These are phyloP conservation scores for Anarhynchus alexandrinus DNA, from an alignment of 2,113 vertebrate genomes.

Conservation along the genomic window DNA sequence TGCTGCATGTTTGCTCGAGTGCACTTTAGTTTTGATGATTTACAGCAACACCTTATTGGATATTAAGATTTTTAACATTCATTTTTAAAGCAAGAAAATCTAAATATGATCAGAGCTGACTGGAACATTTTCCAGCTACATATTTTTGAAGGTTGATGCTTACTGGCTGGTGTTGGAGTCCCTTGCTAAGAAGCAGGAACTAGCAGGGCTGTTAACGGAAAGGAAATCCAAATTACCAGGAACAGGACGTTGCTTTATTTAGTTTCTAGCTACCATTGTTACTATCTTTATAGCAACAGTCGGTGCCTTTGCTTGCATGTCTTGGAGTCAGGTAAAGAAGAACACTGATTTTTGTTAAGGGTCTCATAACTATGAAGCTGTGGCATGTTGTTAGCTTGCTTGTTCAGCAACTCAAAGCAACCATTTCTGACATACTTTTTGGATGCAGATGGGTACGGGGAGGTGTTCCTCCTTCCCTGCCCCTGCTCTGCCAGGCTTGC, in stretches of 20 bases:
- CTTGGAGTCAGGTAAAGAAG: background rate
- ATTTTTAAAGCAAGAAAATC: background rate
- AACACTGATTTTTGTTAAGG: background rate
- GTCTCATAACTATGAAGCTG: background rate
- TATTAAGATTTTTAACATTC: background rate
- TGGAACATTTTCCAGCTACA: background rate
- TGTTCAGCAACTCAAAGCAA: background rate
- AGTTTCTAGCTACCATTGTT: background rate
- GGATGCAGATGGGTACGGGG: background rate
- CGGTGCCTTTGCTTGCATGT: background rate
- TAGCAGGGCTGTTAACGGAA: background rate
- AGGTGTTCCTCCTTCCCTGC: background rate
- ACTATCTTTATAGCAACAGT: background rate
- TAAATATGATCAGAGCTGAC: background rate
- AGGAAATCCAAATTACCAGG: background rate
- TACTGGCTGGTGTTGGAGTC: background rate
- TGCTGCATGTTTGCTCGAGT: rapidly evolving
- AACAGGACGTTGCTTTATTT: background rate
- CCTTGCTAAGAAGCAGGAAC: background rate
- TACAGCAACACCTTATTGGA: too few species aligned
- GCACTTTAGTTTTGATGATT: too few species aligned
- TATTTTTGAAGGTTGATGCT: background rate
- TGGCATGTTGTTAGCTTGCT: background rate
- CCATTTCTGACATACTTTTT: rapidly evolving
- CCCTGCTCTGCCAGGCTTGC: background rate